phyloP scores from a whole-genome alignment of 1,140 invertebrate genomes.

The Mycetomoellerius zeteki region DNA sequence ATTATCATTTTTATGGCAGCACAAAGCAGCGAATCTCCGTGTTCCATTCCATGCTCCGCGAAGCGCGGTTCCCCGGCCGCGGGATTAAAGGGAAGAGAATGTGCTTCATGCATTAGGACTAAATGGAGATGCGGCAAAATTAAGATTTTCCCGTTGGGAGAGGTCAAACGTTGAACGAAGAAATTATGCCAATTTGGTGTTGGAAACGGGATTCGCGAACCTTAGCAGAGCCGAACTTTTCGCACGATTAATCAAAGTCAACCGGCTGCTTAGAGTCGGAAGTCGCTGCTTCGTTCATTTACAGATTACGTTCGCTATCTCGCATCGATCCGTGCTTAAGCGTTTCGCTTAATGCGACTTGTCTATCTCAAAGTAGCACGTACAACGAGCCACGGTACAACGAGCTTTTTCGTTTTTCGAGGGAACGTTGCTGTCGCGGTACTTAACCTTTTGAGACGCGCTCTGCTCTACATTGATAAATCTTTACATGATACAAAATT shows the following conservation, averaged over 20 bases:
- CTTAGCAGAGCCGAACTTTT: conserved; percentile 31
- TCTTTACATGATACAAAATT: background rate
- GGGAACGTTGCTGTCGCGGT: background rate
- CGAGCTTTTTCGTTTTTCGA: background rate
- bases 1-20: conserved; percentile 56
- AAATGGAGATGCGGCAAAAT: conserved; percentile 33
- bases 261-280: conserved; percentile 35
- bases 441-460: conserved; percentile 8
- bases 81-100: conserved; percentile 41
- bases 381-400: background rate
- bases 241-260: conserved; percentile 59
- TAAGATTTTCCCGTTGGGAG: conserved; percentile 7
- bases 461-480: no score
- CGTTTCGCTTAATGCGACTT: conserved; percentile 38
- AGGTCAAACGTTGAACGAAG: conserved; percentile 21
- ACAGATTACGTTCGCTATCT: conserved; percentile 52
- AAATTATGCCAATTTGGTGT: conserved; percentile 51
- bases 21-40: conserved; percentile 27
- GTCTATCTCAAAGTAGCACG: conserved; percentile 16
- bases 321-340: conserved; percentile 39
- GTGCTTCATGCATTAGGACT: background rate
- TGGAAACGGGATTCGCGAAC: conserved; percentile 9
- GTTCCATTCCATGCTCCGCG: conserved; percentile 39
- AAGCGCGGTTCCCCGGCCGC: background rate
- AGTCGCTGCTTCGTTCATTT: conserved; percentile 58